Evolutionary conservation across 2,888 invertebrate genomes (phyloP), one percentile per base, ranked within the genome.

Genomic region (Cylindroiulus punctatus): DNA sequence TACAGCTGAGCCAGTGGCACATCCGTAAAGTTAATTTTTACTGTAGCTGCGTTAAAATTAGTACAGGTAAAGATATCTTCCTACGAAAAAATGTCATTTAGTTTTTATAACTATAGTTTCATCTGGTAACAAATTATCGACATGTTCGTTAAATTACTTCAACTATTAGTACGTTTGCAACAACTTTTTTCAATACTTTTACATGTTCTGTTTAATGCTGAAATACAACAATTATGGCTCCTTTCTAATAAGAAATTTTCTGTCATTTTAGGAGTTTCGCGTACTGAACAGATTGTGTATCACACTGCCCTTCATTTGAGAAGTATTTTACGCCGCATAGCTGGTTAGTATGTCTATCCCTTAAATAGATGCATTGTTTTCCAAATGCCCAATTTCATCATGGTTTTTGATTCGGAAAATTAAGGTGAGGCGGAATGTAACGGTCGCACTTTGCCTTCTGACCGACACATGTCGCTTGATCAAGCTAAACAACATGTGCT

Each of bases 341-440:
- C 82, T 40, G 82, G 82, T 82, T 26, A 40, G 82, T 82, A 82
- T 81, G 3, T 81, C 2, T 36, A 19, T 82, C 19, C 82, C 7
- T 3, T 82, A 5, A 17, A 30, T 82, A 19, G 17, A 17, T 14
- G 7, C 19, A 57, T n/a, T 57, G n/a, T 22, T 57, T n/a, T 4
- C n/a, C 19, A 57, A 57, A 8, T 57, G n/a, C n/a, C 22, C 0
- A 5, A 19, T 19, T 19, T 22, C 57, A 5, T 57, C n/a, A 57
- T n/a, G n/a, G 22, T 3, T 57, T 57, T n/a, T 57, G 19, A 57
- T 57, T 57, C 4, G n/a, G 4, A 19, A 36, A 26, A 4, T n/a
- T n/a, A 40, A 86, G 86, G 86, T 30, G 52, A 86, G 7, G 86
- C 40, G 19, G 86, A 86, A 83, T 86, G 86, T 83, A 40, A 44